A percentile compares a stretch with the other conserved stretches of the same genome.
Conservation (phyloP, 2,888 invertebrate species). For the Sarcophaga variegata region DNA sequence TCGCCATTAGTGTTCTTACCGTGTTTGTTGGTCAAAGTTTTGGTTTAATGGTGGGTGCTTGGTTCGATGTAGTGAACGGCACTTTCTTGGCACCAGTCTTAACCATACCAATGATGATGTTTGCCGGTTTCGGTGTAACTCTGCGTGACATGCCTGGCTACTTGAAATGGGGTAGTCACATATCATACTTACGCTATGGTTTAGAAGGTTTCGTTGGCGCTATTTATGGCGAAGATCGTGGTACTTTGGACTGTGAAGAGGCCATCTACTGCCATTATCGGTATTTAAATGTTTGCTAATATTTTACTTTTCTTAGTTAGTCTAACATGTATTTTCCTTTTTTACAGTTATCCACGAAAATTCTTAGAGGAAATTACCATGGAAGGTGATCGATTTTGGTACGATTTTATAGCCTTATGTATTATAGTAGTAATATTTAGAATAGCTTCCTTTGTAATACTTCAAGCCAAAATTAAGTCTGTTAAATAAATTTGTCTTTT, state of each 20-base stretch:
- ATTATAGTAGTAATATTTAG: conserved; percentile 87
- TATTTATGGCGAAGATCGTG: conserved; percentile 91
- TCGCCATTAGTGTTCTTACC: conserved; percentile 90
- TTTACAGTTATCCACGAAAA: conserved; percentile 87
- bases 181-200: conserved; percentile 95
- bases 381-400: conserved; percentile 91
- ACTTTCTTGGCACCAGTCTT: conserved; percentile 96
- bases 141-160: conserved; percentile 92
- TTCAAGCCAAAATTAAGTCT: conserved; percentile 88
- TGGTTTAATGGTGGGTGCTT: conserved; percentile 95
- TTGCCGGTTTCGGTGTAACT: conserved; percentile 97
- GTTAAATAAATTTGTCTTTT: conserved; percentile 75
- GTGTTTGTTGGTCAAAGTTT: conserved; percentile 96
- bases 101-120: conserved; percentile 97
- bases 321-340: conserved; percentile 1
- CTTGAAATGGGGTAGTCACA: conserved; percentile 94
- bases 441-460: conserved; percentile 86
- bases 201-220: conserved; percentile 93
- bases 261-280: conserved; percentile 91
- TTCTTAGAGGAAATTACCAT: conserved; percentile 92
- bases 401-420: conserved; percentile 89
- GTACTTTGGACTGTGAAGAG: conserved; percentile 88
- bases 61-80: conserved; percentile 93
- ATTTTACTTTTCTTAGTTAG: neutral
- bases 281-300: conserved; percentile 76